Evolutionary conservation across 2,797 vertebrate genomes (phyloP).

Genomic region (Gouania willdenowi): DNA sequence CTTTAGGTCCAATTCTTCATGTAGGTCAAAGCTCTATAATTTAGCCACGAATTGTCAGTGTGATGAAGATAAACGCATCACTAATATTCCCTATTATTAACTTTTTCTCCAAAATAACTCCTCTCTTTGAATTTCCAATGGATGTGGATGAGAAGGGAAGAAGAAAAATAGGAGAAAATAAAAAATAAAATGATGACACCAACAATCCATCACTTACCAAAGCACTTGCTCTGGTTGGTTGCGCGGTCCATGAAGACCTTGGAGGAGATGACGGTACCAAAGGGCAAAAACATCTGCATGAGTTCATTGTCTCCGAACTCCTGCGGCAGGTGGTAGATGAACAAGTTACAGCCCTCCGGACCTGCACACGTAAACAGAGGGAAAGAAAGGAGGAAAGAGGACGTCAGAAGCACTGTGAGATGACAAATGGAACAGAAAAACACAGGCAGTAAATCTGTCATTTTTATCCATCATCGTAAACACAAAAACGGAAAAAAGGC

Average conservation of each 20-base stretch:
- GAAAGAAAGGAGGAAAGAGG: conserved; percentile 1
- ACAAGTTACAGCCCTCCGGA: conserved; percentile 98
- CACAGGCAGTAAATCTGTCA: conserved; percentile 14
- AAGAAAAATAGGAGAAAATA: background rate
- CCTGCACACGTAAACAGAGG: conserved; percentile 72
- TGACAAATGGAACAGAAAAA: background rate
- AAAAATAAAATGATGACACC: too few species aligned
- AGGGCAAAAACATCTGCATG: conserved; percentile 99
- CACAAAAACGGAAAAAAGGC: too few species aligned
- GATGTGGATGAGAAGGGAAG: too few species aligned
- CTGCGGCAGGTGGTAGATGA: conserved; percentile 99
- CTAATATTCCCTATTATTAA: too few species aligned
- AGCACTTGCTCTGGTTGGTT: conserved; percentile 99
- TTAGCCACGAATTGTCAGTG: too few species aligned
- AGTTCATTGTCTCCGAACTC: conserved; percentile 98
- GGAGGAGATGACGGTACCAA: conserved; percentile 96
- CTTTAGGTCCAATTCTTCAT: too few species aligned
- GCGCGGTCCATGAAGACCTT: conserved; percentile 99
- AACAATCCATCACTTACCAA: too few species aligned
- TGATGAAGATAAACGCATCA: too few species aligned
- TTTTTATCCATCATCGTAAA: conserved; percentile 19
- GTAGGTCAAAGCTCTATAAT: too few species aligned
- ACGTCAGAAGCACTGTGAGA: background rate
- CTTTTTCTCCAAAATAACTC: too few species aligned
- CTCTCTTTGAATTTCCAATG: too few species aligned